Conservation (phyloP, 2,888 invertebrate genomes). For the Hartigia nigra region DNA sequence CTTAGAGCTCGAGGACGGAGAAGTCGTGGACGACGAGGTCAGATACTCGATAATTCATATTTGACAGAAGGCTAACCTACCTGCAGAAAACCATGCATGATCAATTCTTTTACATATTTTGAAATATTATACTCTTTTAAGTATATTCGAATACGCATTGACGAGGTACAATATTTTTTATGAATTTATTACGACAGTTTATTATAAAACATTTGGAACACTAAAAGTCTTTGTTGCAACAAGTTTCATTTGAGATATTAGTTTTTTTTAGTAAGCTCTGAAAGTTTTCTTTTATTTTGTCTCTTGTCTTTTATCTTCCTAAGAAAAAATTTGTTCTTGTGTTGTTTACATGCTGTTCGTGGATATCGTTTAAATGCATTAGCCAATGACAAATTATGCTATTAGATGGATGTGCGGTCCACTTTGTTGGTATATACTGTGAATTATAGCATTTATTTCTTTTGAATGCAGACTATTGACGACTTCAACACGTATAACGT, state of each 20-base stretch:
- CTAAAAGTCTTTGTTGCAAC: not conserved
- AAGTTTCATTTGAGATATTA: not conserved
- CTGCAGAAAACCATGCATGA: not conserved
- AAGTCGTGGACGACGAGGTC: conserved; percentile 78
- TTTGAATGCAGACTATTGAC: conserved; percentile 48
- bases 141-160: not conserved
- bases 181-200: not conserved
- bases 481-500: conserved; percentile 59
- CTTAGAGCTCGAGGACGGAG: conserved; percentile 71
- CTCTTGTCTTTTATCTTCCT: not conserved
- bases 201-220: not conserved
- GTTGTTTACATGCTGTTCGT: too few species aligned
- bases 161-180: not conserved
- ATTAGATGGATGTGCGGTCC: not conserved
- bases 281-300: not conserved
- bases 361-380: too few species aligned
- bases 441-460: not conserved
- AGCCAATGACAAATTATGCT: not conserved
- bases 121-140: not conserved
- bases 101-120: not conserved
- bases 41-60: conserved; percentile 43
- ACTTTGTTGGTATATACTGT: not conserved
- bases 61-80: conserved; percentile 45
- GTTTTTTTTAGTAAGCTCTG: not conserved
- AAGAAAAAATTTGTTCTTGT: not conserved